These are phyloP conservation scores for Rhabdophis nuchalis DNA, from an alignment of 2,797 vertebrate species.

Conservation along the genomic window DNA sequence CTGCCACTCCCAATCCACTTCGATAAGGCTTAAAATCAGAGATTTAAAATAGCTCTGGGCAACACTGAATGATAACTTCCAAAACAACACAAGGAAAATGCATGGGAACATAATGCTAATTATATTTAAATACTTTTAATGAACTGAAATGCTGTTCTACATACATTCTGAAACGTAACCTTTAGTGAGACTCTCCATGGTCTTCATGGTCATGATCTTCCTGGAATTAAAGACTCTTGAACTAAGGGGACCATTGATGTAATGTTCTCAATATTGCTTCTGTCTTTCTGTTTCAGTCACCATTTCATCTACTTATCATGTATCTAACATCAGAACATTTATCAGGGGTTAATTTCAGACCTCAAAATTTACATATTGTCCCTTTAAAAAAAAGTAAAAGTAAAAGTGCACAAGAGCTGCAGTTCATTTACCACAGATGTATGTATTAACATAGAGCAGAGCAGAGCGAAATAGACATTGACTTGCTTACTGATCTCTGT, in stretches of 20 bases:
- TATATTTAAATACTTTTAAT: neutral
- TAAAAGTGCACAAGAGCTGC: neutral
- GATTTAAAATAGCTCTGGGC: neutral
- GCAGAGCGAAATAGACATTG: neutral
- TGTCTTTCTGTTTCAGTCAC: neutral
- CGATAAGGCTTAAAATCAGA: neutral
- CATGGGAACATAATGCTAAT: neutral
- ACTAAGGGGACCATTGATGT: neutral
- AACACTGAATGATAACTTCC: neutral
- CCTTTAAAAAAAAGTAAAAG: neutral
- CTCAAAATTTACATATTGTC: no score
- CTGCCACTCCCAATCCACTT: neutral
- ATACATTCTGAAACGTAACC: neutral
- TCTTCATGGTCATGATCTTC: neutral
- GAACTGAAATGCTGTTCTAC: neutral
- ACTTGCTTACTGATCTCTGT: neutral
- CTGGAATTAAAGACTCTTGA: neutral
- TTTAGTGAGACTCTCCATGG: neutral
- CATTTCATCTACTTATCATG: neutral
- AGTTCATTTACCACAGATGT: neutral
- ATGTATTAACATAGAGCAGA: neutral
- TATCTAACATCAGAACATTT: neutral
- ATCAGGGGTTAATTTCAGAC: neutral
- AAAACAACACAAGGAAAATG: neutral
- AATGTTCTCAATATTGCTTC: neutral